phyloP scores from a whole-genome alignment of 2,797 vertebrate species.

The Crocodylus rhombifer region DNA sequence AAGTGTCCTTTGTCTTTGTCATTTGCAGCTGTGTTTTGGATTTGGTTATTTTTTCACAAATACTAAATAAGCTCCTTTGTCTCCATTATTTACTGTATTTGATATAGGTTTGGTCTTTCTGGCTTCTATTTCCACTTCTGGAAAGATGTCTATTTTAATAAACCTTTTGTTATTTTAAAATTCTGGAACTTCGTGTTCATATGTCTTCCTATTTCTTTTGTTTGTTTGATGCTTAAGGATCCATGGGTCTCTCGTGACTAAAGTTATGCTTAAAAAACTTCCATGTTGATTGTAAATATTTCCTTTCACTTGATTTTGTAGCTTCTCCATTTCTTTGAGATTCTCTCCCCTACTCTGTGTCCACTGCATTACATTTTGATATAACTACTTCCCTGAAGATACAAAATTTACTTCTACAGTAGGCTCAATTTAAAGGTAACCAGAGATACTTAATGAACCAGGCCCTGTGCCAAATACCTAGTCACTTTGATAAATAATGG shows the following conservation, averaged over 20 bases:
- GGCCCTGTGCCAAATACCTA: background rate
- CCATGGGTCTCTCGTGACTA: constrained; percentile 13
- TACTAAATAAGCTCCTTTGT: background rate
- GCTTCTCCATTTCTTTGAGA: background rate
- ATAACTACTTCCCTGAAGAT: background rate
- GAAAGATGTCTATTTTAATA: constrained; percentile 13
- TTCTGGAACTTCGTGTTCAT: constrained; percentile 33
- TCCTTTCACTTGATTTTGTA: background rate
- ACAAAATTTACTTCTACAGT: background rate
- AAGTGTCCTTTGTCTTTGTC: background rate
- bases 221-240: constrained; percentile 40
- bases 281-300: constrained; percentile 8
- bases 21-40: background rate
- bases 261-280: constrained; percentile 35
- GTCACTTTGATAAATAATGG: background rate
- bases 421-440: background rate
- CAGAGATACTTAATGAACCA: background rate
- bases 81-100: background rate
- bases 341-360: background rate
- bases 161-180: constrained; percentile 34
- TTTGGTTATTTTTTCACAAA: background rate
- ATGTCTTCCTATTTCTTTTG: constrained; percentile 52
- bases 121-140: background rate
- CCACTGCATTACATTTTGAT: background rate
- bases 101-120: constrained; percentile 12